phyloP scores from a whole-genome alignment of 1,140 invertebrate species.

The Proales similis region DNA sequence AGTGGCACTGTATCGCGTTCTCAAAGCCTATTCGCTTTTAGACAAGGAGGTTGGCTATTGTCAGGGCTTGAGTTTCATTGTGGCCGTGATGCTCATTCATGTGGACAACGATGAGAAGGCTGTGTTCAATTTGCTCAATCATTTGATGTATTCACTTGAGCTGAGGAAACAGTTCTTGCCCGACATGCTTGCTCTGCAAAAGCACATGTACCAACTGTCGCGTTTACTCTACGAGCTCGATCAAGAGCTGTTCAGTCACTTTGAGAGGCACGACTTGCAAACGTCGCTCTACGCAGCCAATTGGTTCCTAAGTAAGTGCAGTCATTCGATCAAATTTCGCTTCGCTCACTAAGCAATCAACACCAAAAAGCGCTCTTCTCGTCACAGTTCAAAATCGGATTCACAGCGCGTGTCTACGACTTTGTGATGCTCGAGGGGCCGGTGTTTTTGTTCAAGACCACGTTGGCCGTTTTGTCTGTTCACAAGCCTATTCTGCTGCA shows the following conservation, averaged over 20 bases:
- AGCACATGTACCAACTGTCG: conserved; percentile 22
- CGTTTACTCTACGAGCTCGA: conserved; percentile 1
- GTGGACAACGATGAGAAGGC: conserved; percentile 83
- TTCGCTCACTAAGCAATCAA: not conserved
- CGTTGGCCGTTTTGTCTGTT: conserved; percentile 6
- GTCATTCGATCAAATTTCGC: not conserved
- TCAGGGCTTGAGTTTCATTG: conserved; percentile 88
- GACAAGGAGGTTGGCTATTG: conserved; percentile 85
- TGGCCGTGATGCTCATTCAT: conserved; percentile 81
- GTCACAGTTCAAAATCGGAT: conserved; percentile 25
- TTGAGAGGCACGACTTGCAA: not conserved
- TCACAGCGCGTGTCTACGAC: conserved; percentile 27
- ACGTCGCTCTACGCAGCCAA: conserved; percentile 18
- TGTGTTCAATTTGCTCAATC: conserved; percentile 75
- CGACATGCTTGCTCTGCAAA: conserved; percentile 63
- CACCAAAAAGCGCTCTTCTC: conserved; percentile 8
- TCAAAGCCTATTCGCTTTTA: conserved; percentile 74
- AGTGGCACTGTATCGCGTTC: conserved; percentile 73
- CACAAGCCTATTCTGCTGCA: conserved; percentile 20
- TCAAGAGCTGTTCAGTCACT: conserved; percentile 15
- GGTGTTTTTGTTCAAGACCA: conserved; percentile 3
- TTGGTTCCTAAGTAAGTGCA: conserved; percentile 26
- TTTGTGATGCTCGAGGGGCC: conserved; percentile 20
- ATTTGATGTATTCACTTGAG: conserved; percentile 80
- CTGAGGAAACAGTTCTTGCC: conserved; percentile 78